phyloP scores from a whole-genome alignment of 2,797 vertebrate genomes.

The Salarias fasciatus region DNA sequence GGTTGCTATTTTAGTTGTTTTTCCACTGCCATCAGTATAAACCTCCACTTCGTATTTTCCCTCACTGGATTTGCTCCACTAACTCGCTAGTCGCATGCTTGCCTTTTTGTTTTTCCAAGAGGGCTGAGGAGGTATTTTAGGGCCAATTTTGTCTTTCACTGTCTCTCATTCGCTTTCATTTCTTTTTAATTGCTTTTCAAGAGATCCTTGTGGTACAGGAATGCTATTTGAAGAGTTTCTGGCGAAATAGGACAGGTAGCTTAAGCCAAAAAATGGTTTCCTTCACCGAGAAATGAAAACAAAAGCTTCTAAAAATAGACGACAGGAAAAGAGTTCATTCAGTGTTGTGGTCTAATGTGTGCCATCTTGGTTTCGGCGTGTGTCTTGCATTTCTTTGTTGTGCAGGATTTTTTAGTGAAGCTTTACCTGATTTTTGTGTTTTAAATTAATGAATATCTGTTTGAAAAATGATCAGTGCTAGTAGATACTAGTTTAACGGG shows the following conservation, averaged over 20 bases:
- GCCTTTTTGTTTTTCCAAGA: constrained; percentile 67
- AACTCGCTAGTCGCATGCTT: constrained; percentile 58
- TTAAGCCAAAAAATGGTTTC: constrained; percentile 58
- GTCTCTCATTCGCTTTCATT: constrained; percentile 68
- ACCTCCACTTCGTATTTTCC: constrained; percentile 66
- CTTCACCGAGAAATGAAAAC: constrained; percentile 63
- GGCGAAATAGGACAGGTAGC: constrained; percentile 44
- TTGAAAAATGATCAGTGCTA: constrained; percentile 9
- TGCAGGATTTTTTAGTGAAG: constrained; percentile 16
- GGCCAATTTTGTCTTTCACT: constrained; percentile 51
- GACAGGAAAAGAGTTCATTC: constrained; percentile 46
- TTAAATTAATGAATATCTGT: constrained; percentile 28
- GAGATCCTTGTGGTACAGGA: constrained; percentile 62
- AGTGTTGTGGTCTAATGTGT: constrained; percentile 46
- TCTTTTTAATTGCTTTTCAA: constrained; percentile 78
- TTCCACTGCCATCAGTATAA: constrained; percentile 70
- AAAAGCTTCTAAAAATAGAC: constrained; percentile 56
- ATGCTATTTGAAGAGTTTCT: constrained; percentile 69
- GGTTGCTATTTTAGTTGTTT: constrained; percentile 69
- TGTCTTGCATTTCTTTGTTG: constrained; percentile 21
- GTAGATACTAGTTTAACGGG: constrained; percentile 5
- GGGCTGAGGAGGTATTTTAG: constrained; percentile 66
- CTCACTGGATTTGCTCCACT: constrained; percentile 68
- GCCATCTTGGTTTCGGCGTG: constrained; percentile 18
- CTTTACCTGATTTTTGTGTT: constrained; percentile 10